Evolutionary conservation across 2,113 vertebrate genomes (phyloP).

Genomic region (Elanoides forficatus): DNA sequence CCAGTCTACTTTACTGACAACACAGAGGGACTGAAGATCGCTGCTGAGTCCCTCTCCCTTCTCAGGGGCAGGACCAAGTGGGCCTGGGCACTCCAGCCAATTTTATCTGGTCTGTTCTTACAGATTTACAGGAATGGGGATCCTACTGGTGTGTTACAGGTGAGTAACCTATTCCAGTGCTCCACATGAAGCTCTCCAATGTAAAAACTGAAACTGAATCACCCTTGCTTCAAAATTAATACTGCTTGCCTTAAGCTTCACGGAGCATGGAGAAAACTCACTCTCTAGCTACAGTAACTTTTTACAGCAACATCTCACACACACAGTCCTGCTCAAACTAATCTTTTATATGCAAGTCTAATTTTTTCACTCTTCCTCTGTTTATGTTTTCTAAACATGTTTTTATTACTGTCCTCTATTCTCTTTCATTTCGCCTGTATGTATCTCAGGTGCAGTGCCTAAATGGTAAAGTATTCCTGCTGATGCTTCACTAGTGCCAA

Average conservation of each 20-base stretch:
- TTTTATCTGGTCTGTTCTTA: neutral
- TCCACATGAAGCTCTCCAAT: neutral
- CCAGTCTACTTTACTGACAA: neutral
- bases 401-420: neutral
- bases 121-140: neutral
- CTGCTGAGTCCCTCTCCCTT: neutral
- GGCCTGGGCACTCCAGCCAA: neutral
- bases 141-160: neutral
- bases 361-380: neutral
- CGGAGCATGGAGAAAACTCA: neutral
- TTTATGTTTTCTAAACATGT: neutral
- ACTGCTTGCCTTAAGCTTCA: neutral
- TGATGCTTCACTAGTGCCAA: neutral
- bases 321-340: neutral
- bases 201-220: neutral
- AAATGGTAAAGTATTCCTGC: neutral
- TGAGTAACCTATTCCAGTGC: neutral
- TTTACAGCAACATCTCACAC: neutral
- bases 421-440: neutral
- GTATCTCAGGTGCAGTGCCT: neutral
- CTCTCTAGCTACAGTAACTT: neutral
- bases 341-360: rapidly evolving
- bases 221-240: neutral
- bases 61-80: neutral
- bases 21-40: neutral